Evolutionary conservation across 2,113 vertebrate genomes (phyloP), one percentile per base, ranked within the genome.

Genomic region (Arizona elegans): DNA sequence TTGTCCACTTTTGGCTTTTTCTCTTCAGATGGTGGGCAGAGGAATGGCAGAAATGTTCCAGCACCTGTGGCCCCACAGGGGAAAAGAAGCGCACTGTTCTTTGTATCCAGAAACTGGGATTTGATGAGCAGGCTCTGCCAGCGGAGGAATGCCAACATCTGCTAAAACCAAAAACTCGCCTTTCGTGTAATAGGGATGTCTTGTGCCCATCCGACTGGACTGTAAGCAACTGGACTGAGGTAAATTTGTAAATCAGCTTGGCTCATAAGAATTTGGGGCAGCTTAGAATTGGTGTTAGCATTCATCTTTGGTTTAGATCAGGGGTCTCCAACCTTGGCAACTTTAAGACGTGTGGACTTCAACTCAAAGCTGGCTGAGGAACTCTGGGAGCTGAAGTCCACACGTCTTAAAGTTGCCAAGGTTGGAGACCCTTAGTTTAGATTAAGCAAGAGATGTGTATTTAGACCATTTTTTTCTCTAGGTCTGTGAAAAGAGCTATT

Each of bases 11-110:
- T 13, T 33, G 10, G 21, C 0, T 91, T 91, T 93, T 0, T 92
- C 95, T 93, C 95, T 93, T 54, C 96, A 99, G 99, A 95, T 99
- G 99, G 99, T 99, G 99, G 99, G 97, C 98, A 90, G 99, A 99
- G 4, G 98, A 99, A 65, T 99, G 99, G 99, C 99, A 99, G 97
- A 98, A 98, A 0, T 99, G 99, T 90, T 98, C 99, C 0, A 93
- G 98, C 0, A 98, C 98, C 0, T 99, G 99, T 91, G 99, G 99
- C 3, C 97, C 98, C 13, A 96, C 97, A 0, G 99, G 99, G 7
- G 95, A 98, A 93, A 99, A 98, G 95, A 99, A 98, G 92, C 97
- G 99, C n/a, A 98, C 98, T 0, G 99, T 99, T 7, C 97, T 99
- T 55, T 99, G 99, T 89, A 98, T 99, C 93, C 98, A 98, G 86